Evolutionary conservation across 2,113 vertebrate genomes (phyloP), one percentile per base, ranked within the genome.

Genomic region (Brachyistius frenatus): DNA sequence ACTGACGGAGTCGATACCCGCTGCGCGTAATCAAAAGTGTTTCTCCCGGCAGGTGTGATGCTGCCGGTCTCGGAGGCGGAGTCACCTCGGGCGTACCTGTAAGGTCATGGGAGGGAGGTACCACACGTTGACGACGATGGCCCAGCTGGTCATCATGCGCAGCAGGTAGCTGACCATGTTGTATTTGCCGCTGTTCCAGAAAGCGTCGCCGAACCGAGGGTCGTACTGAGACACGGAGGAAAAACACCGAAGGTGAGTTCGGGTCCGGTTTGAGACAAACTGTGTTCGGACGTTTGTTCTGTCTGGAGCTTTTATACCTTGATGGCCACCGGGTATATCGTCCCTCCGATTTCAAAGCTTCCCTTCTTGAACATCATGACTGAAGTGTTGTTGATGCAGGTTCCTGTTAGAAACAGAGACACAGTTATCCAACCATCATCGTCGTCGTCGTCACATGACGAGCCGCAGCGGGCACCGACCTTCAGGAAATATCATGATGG

Each of bases 331-430:
- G 98, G 98, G 78, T 98, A 94, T 58, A 99, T 98, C 0, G 94
- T 97, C 5, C 96, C 97, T 93, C 96, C 98, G 4, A 99, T 97
- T 90, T 98, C 97, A 93, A 99, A 99, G 90, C 98, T 99, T 79
- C 98, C 98, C 67, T 99, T 99, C 92, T 98, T 99, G 83, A 99
- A 99, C 98, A 99, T 99, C 98, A 99, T 99, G 76, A 99, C 98
- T 0, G 98, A 99, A 1, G 98, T 99, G 84, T 99, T 99, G 84
- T 99, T 99, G 90, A 99, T 95, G 76, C 98, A 99, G 63, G 98
- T 99, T 75, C 98, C 98, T 99, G 84, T 41, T 66, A 11, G 33
- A 36, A 35, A 41, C 10, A 75, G 5, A 58, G 13, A 39, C 14
- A 33, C 13, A 65, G 9, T 73, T 14, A 83, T 4, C 14, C 5